A percentile compares a stretch with the other conserved stretches of the same genome.
phyloP scores from a whole-genome alignment of 2,888 invertebrate genomes.

The Heliconius erato region DNA sequence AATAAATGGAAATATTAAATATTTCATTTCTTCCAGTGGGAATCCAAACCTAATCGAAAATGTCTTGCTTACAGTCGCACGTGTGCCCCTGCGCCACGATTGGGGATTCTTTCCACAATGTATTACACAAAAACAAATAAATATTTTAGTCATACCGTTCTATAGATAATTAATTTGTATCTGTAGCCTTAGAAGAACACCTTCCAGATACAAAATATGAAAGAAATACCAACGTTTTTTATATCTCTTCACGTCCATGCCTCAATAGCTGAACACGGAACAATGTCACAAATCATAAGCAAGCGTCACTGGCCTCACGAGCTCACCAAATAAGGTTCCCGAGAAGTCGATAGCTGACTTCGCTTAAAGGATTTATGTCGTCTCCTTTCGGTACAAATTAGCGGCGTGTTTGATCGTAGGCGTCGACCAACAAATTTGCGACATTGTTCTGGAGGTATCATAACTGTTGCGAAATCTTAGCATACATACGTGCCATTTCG shows the following conservation, averaged over 20 bases:
- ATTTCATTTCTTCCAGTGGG: too few species aligned
- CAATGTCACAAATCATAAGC: slow-evolving; percentile 79
- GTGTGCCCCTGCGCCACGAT: too few species aligned
- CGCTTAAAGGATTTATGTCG: slow-evolving; percentile 79
- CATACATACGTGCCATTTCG: neutral
- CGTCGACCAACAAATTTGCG: slow-evolving; percentile 78
- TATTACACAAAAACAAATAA: too few species aligned
- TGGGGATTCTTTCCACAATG: too few species aligned
- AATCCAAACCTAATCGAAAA: too few species aligned
- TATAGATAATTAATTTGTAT: neutral
- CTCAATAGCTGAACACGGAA: slow-evolving; percentile 50
- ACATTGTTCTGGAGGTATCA: slow-evolving; percentile 35
- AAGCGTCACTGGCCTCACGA: slow-evolving; percentile 76
- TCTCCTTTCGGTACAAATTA: slow-evolving; percentile 82
- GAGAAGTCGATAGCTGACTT: slow-evolving; percentile 72
- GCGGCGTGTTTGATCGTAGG: slow-evolving; percentile 74
- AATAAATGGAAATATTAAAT: too few species aligned
- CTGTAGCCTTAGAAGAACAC: neutral
- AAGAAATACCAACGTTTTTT: neutral
- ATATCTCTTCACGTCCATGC: slow-evolving; percentile 39
- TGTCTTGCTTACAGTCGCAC: too few species aligned
- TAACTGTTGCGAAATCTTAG: slow-evolving; percentile 18
- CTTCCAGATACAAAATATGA: neutral
- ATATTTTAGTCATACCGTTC: too few species aligned
- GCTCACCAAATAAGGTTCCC: slow-evolving; percentile 74